Evolutionary conservation across 2,888 invertebrate genomes (phyloP).

Genomic region (Drosophila multiciliata): DNA sequence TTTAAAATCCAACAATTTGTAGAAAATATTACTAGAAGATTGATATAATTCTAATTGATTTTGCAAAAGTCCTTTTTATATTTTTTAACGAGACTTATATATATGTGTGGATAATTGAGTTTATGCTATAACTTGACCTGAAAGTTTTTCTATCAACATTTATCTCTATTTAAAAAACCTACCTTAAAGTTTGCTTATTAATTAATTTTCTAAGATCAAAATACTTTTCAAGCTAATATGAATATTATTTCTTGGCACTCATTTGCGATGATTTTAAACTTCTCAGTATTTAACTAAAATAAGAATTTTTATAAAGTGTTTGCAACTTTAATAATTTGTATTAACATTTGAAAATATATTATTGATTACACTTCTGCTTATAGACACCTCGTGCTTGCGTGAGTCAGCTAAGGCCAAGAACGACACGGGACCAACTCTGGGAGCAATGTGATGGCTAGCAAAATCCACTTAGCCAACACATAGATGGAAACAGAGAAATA

Average conservation of each 20-base stretch:
- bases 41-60: neutral
- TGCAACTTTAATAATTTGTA: neutral
- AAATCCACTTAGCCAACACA: constrained; percentile 30
- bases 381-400: neutral
- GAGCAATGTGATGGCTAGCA: constrained; percentile 1
- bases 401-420: neutral
- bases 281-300: neutral
- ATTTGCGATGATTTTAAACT: neutral
- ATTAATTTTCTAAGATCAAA: neutral
- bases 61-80: neutral
- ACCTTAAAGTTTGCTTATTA: neutral
- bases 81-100: neutral
- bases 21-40: neutral
- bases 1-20: neutral
- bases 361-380: neutral
- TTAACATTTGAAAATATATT: neutral
- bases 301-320: too few relatives aligned
- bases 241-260: neutral
- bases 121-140: neutral
- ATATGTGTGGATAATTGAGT: neutral
- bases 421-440: constrained; percentile 1
- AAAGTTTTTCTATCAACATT: neutral
- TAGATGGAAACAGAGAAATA: constrained; percentile 1
- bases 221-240: neutral
- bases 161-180: neutral